phyloP scores from a whole-genome alignment of 2,113 vertebrate genomes.

The Ibidorhyncha struthersii region DNA sequence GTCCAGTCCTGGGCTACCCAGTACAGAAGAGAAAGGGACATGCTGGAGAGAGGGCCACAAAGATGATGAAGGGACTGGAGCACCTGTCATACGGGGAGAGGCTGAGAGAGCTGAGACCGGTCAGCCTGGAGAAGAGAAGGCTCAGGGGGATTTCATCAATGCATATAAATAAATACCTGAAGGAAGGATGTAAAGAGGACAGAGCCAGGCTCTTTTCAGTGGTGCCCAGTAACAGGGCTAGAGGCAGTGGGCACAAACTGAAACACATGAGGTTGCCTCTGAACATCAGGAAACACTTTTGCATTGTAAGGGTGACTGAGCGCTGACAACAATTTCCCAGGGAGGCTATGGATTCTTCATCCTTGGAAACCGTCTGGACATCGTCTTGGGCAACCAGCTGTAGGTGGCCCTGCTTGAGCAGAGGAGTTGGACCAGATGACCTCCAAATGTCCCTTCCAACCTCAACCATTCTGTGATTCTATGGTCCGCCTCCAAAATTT shows the following conservation, averaged over 20 bases:
- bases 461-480: not conserved
- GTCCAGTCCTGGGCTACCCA: not conserved
- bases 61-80: not conserved
- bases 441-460: not conserved
- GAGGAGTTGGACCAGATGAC: not conserved
- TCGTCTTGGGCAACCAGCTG: not conserved
- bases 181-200: not conserved
- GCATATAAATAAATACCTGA: not conserved
- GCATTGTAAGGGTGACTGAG: not conserved
- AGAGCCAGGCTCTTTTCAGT: not conserved
- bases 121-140: not conserved
- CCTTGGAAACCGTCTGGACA: not conserved
- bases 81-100: not conserved
- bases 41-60: not conserved
- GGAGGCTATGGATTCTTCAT: not conserved
- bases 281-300: not conserved
- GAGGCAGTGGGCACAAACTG: not conserved
- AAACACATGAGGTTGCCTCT: not conserved
- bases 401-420: not conserved
- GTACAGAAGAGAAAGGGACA: rapidly evolving
- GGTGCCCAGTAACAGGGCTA: not conserved
- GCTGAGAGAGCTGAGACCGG: not conserved
- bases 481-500: not conserved
- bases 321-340: not conserved
- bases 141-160: not conserved